These are phyloP conservation scores for Thysanoteuthis rhombus DNA, from an alignment of 2,888 invertebrate species.

Conservation along the genomic window DNA sequence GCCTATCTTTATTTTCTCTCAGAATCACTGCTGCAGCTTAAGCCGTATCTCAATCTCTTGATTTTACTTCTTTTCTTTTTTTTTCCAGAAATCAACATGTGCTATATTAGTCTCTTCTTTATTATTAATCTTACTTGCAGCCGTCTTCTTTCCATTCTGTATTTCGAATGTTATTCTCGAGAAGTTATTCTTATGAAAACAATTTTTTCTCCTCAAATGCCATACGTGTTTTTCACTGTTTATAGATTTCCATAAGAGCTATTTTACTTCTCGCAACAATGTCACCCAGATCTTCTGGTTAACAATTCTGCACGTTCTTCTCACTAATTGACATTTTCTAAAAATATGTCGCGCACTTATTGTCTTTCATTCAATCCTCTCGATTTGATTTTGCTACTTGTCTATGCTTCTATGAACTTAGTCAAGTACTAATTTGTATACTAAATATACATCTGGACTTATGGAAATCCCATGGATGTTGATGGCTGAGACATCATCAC, in stretches of 20 bases:
- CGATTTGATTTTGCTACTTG: background rate
- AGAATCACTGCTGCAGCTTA: too few relatives aligned
- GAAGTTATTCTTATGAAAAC: background rate
- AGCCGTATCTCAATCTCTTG: too few relatives aligned
- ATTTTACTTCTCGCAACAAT: background rate
- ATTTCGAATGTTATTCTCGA: background rate
- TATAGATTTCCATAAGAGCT: background rate
- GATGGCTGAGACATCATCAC: too few relatives aligned
- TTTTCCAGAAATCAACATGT: too few relatives aligned
- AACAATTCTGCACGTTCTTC: background rate
- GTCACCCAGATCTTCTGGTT: background rate
- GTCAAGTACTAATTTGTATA: too few relatives aligned
- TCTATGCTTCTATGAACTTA: background rate
- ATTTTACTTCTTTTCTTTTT: too few relatives aligned
- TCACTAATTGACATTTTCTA: background rate
- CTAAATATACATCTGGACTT: too few relatives aligned
- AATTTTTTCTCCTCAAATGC: background rate
- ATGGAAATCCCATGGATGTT: too few relatives aligned
- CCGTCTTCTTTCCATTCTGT: background rate
- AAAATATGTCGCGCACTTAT: background rate
- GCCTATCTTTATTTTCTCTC: too few relatives aligned
- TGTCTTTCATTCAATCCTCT: background rate
- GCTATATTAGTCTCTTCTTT: background rate
- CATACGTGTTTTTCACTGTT: background rate
- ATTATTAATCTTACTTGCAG: background rate